Base-by-base conservation (phyloP, 2,113 vertebrate genomes). In the Scortum barcoo region DNA sequence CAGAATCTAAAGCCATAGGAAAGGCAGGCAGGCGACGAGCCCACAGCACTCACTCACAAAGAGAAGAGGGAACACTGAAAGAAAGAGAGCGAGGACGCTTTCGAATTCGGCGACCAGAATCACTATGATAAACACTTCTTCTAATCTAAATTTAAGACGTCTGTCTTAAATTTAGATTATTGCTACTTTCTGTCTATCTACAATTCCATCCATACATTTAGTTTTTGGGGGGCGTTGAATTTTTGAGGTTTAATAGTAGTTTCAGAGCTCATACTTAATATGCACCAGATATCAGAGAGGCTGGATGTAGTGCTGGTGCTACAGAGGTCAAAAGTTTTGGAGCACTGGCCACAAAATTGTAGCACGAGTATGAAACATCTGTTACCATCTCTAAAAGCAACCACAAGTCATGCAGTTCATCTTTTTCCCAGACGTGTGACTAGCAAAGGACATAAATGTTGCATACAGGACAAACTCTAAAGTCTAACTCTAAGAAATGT, bases 1-100 rank as follows among this genome's bases (percentile, higher is more conserved):
- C 68, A 60, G 58, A 63, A 84, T 67, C 38, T 38, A 57, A 60
- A 81, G 76, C 76, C 53, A 70, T 28, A 60, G 70, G 70, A 75
- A 71, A 79, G 20, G 13, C 62, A 71, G 42, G 67, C 62, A 26
- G 57, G 40, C 22, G 4, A 24, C 48, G 30, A 50, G 68, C 40
- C 58, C 24, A 9, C 40, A 50, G 30, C 62, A 11, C 53, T 62
- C 46, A 22, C 46, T 62, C 33, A 72, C 74, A 63, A 3, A 44
- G 24, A 22, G 48, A 24, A 57, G 42, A 74, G 26, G 26, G 17
- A 24, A 50, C 46, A 44, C 48, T n/a, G 46, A 19, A 24, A 58
- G 54, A 19, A 50, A n/a, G 48, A 22, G 13, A 54, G 30, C 20
- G 2, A 7, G 16, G n/a, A 0, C 42, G 22, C 54, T 67, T 71